A percentile compares a stretch with the other conserved stretches of the same genome.
Conservation (phyloP, 92 coral and sea anemone species). For the Pocillopora grandis region DNA sequence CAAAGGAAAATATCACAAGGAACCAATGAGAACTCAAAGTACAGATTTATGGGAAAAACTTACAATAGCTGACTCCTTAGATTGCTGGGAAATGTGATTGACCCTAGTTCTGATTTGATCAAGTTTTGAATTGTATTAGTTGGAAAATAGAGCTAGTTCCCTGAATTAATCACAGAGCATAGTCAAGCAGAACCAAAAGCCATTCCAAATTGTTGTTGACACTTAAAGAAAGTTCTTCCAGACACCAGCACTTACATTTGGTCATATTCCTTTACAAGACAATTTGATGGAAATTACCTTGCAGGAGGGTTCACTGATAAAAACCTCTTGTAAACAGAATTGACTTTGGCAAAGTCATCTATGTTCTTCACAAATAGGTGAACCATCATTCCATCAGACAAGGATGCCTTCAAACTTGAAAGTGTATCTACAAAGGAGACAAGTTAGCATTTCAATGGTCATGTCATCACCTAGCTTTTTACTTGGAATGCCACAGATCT, state of each 20-base stretch:
- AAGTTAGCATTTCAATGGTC: background rate
- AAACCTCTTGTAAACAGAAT: slow-evolving; percentile 66
- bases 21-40: too few species aligned
- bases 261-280: background rate
- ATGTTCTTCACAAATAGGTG: slow-evolving; percentile 74
- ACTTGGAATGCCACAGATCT: too few species aligned
- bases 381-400: slow-evolving; percentile 63
- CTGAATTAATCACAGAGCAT: background rate
- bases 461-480: too few species aligned
- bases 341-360: slow-evolving; percentile 69
- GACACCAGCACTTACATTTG: background rate
- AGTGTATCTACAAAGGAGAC: slow-evolving; percentile 48
- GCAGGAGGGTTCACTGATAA: slow-evolving; percentile 83
- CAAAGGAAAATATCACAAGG: too few species aligned
- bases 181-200: background rate
- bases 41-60: too few species aligned
- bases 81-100: too few species aligned
- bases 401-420: slow-evolving; percentile 22
- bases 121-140: too few species aligned
- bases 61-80: too few species aligned
- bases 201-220: background rate
- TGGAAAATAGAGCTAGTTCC: too few species aligned
- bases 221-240: background rate
- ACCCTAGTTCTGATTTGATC: too few species aligned
- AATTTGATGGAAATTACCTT: slow-evolving; percentile 52